Percentiles rank a stretch among this genome's conserved stretches.
phyloP scores from a whole-genome alignment of 2,113 vertebrate species.

The Asarcornis scutulata region DNA sequence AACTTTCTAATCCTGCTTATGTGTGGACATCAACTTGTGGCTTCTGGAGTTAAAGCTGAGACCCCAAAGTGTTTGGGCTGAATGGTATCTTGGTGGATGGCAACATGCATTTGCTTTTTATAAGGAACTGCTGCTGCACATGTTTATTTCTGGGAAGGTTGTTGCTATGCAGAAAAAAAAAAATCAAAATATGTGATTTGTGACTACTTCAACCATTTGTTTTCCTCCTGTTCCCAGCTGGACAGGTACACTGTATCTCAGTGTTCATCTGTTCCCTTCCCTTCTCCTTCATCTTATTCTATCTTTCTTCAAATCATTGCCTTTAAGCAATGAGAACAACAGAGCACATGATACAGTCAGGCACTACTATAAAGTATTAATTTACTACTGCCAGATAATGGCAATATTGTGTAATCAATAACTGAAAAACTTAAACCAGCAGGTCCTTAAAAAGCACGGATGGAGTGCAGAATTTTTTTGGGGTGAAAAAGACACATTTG shows the following conservation, averaged over 20 bases:
- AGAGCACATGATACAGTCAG: neutral
- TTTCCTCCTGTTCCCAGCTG: neutral
- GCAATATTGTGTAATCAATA: neutral
- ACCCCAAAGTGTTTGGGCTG: neutral
- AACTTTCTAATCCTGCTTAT: neutral
- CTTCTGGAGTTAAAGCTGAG: neutral
- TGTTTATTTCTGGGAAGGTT: constrained; percentile 1
- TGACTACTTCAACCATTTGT: neutral
- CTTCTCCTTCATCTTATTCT: neutral
- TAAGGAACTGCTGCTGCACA: neutral
- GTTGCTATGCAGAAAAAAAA: neutral
- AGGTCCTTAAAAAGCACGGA: neutral
- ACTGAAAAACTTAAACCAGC: neutral
- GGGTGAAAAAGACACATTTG: neutral
- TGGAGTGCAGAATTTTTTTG: neutral
- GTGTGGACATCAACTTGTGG: neutral
- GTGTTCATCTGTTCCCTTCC: neutral
- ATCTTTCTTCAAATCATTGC: neutral
- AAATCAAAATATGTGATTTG: neutral
- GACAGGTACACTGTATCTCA: neutral
- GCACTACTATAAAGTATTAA: neutral
- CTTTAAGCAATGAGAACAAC: neutral
- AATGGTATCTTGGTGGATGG: neutral
- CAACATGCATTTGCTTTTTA: neutral
- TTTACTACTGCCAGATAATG: neutral